Base-by-base conservation (phyloP, 2,797 vertebrate genomes). In the Diglossa cyanea region DNA sequence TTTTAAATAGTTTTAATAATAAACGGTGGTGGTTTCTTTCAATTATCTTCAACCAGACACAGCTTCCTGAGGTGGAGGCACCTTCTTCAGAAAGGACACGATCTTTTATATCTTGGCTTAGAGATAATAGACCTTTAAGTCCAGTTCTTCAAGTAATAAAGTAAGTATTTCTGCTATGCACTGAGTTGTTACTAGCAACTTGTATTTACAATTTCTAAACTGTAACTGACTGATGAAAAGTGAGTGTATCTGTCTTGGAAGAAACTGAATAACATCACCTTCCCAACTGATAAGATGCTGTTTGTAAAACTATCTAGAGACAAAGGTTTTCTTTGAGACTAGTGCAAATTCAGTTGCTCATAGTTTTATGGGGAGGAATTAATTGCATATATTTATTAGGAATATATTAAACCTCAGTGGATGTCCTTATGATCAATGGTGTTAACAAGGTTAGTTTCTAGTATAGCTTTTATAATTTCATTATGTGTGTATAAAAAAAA, bases 81-180 rank as follows among this genome's bases (percentile, higher is more conserved):
- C 95, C 97, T 60, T 97, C 98, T 80, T 99, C 99, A 8, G 98
- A 99, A 97, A 98, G 99, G 91, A 96, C 98, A 16, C 97, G 98
- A 88, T 98, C 98, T 40, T 99, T 99, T 95, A 96, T 99, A 84
- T 98, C 98, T 83, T 99, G 99, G 99, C 99, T 99, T 84, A 98
- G 98, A 97, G 99, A 99, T 61, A 98, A 97, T 85, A 93, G 99
- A 95, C 98, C 99, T 3, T 98, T 99, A 97, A 98, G 97, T 96
- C 98, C 98, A 39, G 90, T 98, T 53, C 94, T 99, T 76, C 98
- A 99, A 62, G 92, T 99, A 55, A 88, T 99, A 96, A 99, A 99
- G 99, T 99, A 98, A 98, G 99, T 98, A 67, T 83, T 86, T 74
- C n/a, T 86, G 19, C 57, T 82, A 68, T 19, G 9, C 39, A 33